Base-by-base conservation (phyloP, 2,797 vertebrate species). In the Hoplostethus atlanticus region DNA sequence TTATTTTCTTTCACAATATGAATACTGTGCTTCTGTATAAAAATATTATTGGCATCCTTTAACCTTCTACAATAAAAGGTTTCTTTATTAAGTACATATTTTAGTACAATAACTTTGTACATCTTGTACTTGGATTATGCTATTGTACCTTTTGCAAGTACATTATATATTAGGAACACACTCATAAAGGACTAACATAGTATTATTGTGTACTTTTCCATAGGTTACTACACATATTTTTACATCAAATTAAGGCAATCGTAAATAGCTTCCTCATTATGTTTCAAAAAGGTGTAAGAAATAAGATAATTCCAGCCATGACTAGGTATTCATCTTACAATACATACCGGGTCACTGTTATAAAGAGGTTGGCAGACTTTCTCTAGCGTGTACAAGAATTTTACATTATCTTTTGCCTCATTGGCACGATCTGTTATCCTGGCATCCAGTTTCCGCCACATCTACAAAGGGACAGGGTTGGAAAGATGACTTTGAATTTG, bases 321-420 rank as follows among this genome's bases (percentile, higher is more conserved):
- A 66, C 11, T 17, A 52, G 16, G 4, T 8, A 48, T 28, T 55
- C 15, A 70, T 47, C 1, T 61, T 10, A 61, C 17, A 68, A 30
- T 54, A 77, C 82, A 47, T 93, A 97, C 96, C 69, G 95, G 80
- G 68, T 97, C 95, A 70, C 64, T 89, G 71, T 78, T 93, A 77
- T 96, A 96, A 65, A 96, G 94, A 5, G 95, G 95, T 3, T 93
- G 93, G 81, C 95, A 95, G 44, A 95, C 90, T 81, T 93, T 94
- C 84, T 96, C 95, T 74, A 97, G 86, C 2, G 86, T 93, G 47
- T 79, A 17, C 55, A 97, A 88, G 80, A 95, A 96, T 81, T 94
- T 95, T 12, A 95, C 93, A 78, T 96, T 96, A 82, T 96, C 95
- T 86, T 96, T 96, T 1, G 96, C 94, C 83, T 96, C 95, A 85